phyloP scores from a whole-genome alignment of 2,113 vertebrate species.

The Apteryx mantelli region DNA sequence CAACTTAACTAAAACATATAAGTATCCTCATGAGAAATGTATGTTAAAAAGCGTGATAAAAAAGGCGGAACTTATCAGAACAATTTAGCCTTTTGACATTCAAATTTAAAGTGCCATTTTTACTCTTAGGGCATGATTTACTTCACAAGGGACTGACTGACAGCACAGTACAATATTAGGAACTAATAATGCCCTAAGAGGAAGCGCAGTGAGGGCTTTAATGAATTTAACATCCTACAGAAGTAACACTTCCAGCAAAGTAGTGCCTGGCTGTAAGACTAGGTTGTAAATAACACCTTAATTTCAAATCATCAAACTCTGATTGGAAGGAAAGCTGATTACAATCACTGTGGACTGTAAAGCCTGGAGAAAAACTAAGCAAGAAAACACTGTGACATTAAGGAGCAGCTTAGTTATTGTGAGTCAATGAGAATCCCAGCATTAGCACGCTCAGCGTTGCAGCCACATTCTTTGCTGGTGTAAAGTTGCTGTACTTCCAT shows the following conservation, averaged over 20 bases:
- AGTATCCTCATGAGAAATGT: not conserved
- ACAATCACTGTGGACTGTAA: slow-evolving; percentile 16
- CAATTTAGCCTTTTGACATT: slow-evolving; percentile 60
- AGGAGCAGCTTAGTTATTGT: not conserved
- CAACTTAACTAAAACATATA: slow-evolving; percentile 4
- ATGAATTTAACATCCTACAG: slow-evolving; percentile 67
- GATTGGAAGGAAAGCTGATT: slow-evolving; percentile 52
- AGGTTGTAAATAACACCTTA: slow-evolving; percentile 61
- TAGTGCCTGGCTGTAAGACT: slow-evolving; percentile 22
- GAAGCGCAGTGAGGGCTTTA: slow-evolving; percentile 52
- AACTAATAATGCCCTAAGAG: slow-evolving; percentile 70
- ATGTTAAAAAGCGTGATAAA: not conserved
- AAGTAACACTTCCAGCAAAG: slow-evolving; percentile 58
- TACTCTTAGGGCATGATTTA: slow-evolving; percentile 68
- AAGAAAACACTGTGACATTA: slow-evolving; percentile 15
- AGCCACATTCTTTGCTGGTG: not conserved
- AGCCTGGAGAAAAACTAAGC: slow-evolving; percentile 22
- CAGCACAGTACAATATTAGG: slow-evolving; percentile 63
- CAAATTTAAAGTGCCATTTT: slow-evolving; percentile 60
- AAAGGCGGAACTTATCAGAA: slow-evolving; percentile 47
- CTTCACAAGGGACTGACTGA: slow-evolving; percentile 65
- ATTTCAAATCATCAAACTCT: slow-evolving; percentile 43
- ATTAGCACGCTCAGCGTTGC: not conserved
- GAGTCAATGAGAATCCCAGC: not conserved
- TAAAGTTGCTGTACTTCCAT: not conserved